Evolutionary conservation across 2,888 invertebrate genomes (phyloP).

Genomic region (Muschampia plurimacula): DNA sequence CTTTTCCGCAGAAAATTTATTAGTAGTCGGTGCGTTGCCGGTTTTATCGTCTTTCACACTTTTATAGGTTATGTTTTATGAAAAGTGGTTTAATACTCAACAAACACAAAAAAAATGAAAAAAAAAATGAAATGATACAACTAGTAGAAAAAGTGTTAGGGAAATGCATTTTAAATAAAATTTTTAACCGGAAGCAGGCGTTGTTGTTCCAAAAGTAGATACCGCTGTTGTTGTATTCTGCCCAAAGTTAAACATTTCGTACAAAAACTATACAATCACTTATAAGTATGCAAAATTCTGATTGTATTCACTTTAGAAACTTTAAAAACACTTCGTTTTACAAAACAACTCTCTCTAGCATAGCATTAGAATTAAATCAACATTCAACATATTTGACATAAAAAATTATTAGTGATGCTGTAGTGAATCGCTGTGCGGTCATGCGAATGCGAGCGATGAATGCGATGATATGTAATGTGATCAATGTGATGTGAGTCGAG

Average conservation of each 20-base stretch:
- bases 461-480: no score
- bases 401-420: no score
- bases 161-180: not conserved
- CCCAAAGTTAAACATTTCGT: conserved; percentile 53
- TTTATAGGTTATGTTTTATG: not conserved
- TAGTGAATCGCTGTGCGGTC: no score
- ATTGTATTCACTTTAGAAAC: not conserved
- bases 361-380: no score
- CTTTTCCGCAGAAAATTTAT: no score
- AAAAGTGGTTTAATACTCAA: not conserved
- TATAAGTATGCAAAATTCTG: not conserved
- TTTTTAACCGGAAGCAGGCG: conserved; percentile 48
- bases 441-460: no score
- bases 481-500: no score
- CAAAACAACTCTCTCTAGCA: no score
- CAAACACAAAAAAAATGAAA: not conserved
- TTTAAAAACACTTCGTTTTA: no score
- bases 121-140: not conserved
- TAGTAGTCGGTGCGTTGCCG: no score
- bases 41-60: not conserved
- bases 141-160: not conserved
- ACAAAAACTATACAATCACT: not conserved
- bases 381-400: no score
- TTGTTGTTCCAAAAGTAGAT: conserved; percentile 67
- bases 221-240: conserved; percentile 64